Evolutionary conservation across 2,797 vertebrate genomes (phyloP), one percentile per base, ranked within the genome.

Genomic region (Helarctos malayanus): DNA sequence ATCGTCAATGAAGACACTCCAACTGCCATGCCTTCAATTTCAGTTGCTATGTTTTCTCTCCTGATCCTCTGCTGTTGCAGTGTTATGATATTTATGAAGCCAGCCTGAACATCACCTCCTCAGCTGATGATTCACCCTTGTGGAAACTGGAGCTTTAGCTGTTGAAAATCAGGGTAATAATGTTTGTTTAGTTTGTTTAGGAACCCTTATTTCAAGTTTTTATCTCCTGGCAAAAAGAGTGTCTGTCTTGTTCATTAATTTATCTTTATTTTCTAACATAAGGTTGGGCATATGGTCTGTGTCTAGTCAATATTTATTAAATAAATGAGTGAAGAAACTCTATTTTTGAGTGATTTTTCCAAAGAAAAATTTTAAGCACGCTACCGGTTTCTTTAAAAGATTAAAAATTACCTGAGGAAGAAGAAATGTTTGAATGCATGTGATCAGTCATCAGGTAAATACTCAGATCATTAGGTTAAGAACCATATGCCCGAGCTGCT

Each of bases 301-400:
- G 12, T 2, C n/a, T 61, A 93, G 75, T 71, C n/a, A 93, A 65
- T 82, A 92, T 89, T 87, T 92, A 54, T 82, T 91, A 92, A 81
- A 83, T 52, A 83, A 94, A 47, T 73, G 82, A 85, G 63, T 63
- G 16, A 69, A 88, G 1, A 71, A 88, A 79, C 4, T 83, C 3
- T 75, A 29, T 45, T 85, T 63, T 35, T 82, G 52, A 73, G 27
- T 87, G 69, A 80, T 83, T 91, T 82, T 79, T 54, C 45, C 21
- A 57, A 47, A 82, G 29, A 35, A 93, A 23, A 15, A 35, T 69
- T 94, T 68, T 59, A 84, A 88, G 19, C 9, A 56, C 7, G 3
- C 41, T 82, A 21, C 2, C 7, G 23, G 3, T 79, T 87, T 92
- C 41, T 54, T 92, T 68, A 13, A 54, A 90, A 95, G 92, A 84